Evolutionary conservation across 30 jellyfish, hydroid and myxozoan species (phyloP), one percentile per base, ranked within the genome.

Genomic region (Pseudorhiza aurosa): DNA sequence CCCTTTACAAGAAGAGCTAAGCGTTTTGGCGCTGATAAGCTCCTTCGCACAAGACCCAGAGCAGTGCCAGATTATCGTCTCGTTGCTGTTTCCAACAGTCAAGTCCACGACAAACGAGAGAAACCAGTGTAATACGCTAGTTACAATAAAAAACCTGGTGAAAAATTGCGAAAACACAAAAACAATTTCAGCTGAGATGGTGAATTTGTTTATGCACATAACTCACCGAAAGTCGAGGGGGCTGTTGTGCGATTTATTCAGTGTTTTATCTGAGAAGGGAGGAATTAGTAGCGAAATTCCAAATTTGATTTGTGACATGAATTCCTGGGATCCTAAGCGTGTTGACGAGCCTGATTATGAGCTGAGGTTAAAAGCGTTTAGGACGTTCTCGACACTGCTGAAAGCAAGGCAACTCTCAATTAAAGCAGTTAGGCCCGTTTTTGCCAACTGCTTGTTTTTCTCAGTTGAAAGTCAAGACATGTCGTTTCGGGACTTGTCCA

Each of bases 291-390:
- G 31, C 4, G 30, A 17, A 15, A 36, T 85, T 7, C 30, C 62
- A 4, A 65, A 42, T 4, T 35, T 84, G 28, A 56, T 85, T 39
- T 32, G 21, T 2, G 96, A 85, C 27, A 44, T 91, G 77, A 91
- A 91, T 71, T 33, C 96, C 17, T 91, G 98, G 98, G 95, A 91
- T 63, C 47, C 58, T 11, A 91, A 85, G 65, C 65, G 87, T 15
- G 76, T 91, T 26, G 98, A 91, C 5, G 98, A 91, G 44, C 96
- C 98, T 7, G 89, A 91, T 49, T 91, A 45, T 46, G 98, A 91
- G 25, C 31, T 77, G 17, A 75, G 98, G 19, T 65, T 91, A 36
- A 68, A 85, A 40, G 98, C 94, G 14, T 91, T 60, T 65, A 49
- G 95, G 53, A 62, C 49, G 10, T 64, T 85, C 62, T 17, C 83